These are phyloP conservation scores for Tragopan temminckii DNA, from an alignment of 2,797 vertebrate species.

Conservation along the genomic window DNA sequence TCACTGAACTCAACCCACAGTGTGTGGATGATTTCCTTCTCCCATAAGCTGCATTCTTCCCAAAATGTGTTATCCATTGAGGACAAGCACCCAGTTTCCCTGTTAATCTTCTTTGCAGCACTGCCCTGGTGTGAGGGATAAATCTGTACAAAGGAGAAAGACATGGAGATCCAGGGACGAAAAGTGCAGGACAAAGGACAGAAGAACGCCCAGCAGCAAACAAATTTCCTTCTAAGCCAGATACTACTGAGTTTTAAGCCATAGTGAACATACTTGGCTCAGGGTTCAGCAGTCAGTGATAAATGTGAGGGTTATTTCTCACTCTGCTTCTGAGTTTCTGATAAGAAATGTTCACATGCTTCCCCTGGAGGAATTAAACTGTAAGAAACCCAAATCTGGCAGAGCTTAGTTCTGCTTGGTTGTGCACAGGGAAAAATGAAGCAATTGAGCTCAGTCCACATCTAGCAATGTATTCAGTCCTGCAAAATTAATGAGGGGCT, in stretches of 20 bases:
- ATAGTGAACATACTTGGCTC: background rate
- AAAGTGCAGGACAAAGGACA: background rate
- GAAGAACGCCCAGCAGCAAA: conserved; percentile 4
- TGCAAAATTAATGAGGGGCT: conserved; percentile 27
- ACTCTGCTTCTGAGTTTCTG: background rate
- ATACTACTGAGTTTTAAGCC: background rate
- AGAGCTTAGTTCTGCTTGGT: background rate
- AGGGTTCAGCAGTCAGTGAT: background rate
- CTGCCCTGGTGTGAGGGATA: background rate
- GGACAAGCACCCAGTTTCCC: background rate
- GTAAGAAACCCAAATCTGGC: conserved; percentile 18
- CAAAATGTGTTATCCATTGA: background rate
- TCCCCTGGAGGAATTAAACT: conserved; percentile 41
- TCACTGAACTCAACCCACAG: background rate
- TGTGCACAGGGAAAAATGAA: background rate
- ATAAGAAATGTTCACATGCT: conserved; percentile 40
- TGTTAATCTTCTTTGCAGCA: background rate
- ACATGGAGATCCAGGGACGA: background rate
- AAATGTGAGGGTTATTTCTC: background rate
- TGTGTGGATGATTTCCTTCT: background rate
- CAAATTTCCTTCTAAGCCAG: background rate
- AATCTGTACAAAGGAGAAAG: background rate
- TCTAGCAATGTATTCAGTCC: background rate
- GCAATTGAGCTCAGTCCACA: background rate
- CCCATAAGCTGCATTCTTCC: background rate